Conservation (phyloP, 1,140 invertebrate genomes). For the Acyrthosiphon pisum region DNA sequence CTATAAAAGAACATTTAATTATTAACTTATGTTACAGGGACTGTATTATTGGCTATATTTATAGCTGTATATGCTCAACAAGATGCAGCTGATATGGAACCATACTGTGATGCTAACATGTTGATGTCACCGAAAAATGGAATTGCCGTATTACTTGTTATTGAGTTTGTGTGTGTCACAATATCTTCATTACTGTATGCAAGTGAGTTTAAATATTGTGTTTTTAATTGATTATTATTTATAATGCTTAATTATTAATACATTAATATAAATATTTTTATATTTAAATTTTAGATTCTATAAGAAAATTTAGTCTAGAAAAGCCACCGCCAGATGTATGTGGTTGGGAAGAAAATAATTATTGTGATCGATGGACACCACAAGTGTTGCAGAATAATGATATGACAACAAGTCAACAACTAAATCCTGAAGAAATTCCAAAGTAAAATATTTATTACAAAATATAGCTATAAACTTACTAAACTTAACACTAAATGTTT, state of each 20-base stretch:
- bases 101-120: conserved; percentile 46
- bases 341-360: conserved; percentile 46
- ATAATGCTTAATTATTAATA: background rate
- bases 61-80: conserved; percentile 40
- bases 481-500: background rate
- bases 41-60: conserved; percentile 48
- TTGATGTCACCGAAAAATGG: conserved; percentile 54
- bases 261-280: background rate
- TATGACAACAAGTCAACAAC: background rate
- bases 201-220: conserved; percentile 11
- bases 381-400: background rate
- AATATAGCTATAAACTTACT: background rate
- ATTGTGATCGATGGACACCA: conserved; percentile 31
- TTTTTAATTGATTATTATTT: background rate
- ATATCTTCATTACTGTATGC: conserved; percentile 40
- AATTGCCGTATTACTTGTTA: conserved; percentile 29
- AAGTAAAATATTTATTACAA: background rate
- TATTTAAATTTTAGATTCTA: conserved; percentile 12
- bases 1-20: background rate
- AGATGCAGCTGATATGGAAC: conserved; percentile 45
- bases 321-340: conserved; percentile 45
- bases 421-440: background rate
- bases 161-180: conserved; percentile 43
- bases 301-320: conserved; percentile 28
- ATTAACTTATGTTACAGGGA: conserved; percentile 28